Evolutionary conservation across 23 tunicate species (phyloP), one percentile per base, ranked within the genome.

Genomic region (Clavelina lepadiformis): DNA sequence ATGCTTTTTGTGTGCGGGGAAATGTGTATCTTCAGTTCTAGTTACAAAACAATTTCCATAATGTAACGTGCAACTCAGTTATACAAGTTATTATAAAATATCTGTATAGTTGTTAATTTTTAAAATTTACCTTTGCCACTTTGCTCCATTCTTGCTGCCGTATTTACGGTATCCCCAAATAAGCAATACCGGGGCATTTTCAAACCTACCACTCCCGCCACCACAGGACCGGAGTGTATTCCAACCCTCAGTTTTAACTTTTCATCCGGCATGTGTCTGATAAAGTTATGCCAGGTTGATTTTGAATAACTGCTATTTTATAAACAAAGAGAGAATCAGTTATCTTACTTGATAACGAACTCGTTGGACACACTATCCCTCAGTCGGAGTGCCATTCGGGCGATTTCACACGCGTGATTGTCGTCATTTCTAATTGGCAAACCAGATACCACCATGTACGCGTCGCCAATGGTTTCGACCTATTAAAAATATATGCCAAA

Each of bases 151-250:
- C 99, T 63, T 27, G 95, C 85, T 1, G 99, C 88, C 35, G 99
- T 94, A 62, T 94, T 94, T 6, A 94, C 99, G 6, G 95, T 94
- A 46, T 94, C 99, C 1, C 99, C 99, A 58, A 86, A 94, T 60
- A 94, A 59, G 38, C 99, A 94, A 51, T 94, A 86, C 50, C 95
- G 50, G 27, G 95, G 95, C 99, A 94, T 94, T 33, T 94, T 94
- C 57, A 75, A 47, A 0, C 99, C 99, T 5, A 94, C 95, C 1
- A 94, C 95, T n/a, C 99, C 99, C 1, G 99, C 94, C 20, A 94
- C 99, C 25, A 89, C 94, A 7, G 99, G 91, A 3, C 99, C 99
- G 13, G 85, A 81, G 68, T 89, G 89, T 28, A 89, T 89, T 24
- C 97, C 97, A 35, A 81, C 65, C 36, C 97, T 41, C 36, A 89